Base-by-base conservation (phyloP, 2,888 invertebrate species). In the Odiellus spinosus region DNA sequence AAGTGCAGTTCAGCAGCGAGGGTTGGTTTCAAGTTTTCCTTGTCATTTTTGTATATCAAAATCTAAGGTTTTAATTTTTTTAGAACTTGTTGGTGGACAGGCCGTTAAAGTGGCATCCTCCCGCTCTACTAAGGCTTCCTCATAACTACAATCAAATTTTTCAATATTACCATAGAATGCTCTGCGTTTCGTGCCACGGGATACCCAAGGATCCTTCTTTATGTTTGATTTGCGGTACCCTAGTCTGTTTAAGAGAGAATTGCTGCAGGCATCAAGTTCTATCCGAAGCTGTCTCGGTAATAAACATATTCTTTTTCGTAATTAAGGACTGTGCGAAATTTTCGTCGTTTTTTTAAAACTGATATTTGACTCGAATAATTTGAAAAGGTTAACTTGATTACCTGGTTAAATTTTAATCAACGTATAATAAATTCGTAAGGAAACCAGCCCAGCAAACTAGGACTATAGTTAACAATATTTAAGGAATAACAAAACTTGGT, bases 151-250 rank as follows among this genome's bases (percentile, higher is more conserved):
- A 95, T 69, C 79, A 82, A 59, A 76, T 88, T 53, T 88, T 88
- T 65, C 82, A 83, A 66, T 85, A 83, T 71, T 95, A 91, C 70
- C 87, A 91, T 66, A 82, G 85, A 65, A 76, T 82, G 59, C 78
- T 80, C 52, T 95, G 95, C 69, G 74, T 76, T 57, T 80, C 82
- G 61, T 95, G 95, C 70, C 82, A 82, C 61, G 80, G 80, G 54
- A 80, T 86, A 60, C 95, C 95, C 54, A 79, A 80, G 60, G 85
- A 93, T 67, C 85, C 88, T 33, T 84, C 84, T 57, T 79, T 93
- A 56, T 95, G 93, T 66, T 75, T 95, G 58, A 71, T 91, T 50
- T 95, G 95, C 69, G 91, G 90, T 54, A 81, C 83, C 45, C 80
- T 91, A 58, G 83, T 93, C 45, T 93, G 93, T 66, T 75, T 91